Evolutionary conservation across 1,140 invertebrate genomes (phyloP), one percentile per base, ranked within the genome.

Genomic region (Venustaconcha ellipsiformis): DNA sequence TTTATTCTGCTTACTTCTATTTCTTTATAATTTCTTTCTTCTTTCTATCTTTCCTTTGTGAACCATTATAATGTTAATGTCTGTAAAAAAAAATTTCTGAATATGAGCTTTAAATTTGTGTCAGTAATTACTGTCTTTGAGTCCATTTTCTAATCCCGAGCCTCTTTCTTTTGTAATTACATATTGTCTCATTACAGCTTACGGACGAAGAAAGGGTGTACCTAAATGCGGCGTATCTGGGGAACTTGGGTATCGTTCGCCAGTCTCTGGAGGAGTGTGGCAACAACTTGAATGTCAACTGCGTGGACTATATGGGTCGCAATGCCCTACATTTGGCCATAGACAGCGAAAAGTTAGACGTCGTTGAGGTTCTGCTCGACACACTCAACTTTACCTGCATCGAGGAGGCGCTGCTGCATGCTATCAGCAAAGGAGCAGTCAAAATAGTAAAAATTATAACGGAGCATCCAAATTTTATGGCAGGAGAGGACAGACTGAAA

Each of bases 161-260:
- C 37, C 37, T 48, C 6, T 11, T 48, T 48, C 37, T 48, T 48
- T 48, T 48, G 11, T 48, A 48, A 6, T 56, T 13, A 17, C 15
- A 48, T 56, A 2, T n/a, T 71, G 57, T 62, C 37, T 64, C 48
- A 72, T 72, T 81, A 13, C 83, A 90, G 89, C 80, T 90, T 58
- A 89, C 88, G 18, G 89, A 89, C 68, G 89, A 90, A 78, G 89
- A 90, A 76, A 78, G 89, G 13, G 87, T 89, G 13, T 90, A 89
- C 77, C 84, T 90, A n/a, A 89, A 88, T 76, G 88, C 89, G 11
- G 88, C 88, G 15, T 88, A 86, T n/a, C 83, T 89, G 56, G 89
- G 89, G 15, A 88, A 89, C 59, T 79, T 86, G 26, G 87, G 85
- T 15, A 85, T 89, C 20, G 83, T 88, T 2, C 83, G 86, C 4